Conservation (phyloP, 2,797 vertebrate species). For the Pantherophis vulpinus region DNA sequence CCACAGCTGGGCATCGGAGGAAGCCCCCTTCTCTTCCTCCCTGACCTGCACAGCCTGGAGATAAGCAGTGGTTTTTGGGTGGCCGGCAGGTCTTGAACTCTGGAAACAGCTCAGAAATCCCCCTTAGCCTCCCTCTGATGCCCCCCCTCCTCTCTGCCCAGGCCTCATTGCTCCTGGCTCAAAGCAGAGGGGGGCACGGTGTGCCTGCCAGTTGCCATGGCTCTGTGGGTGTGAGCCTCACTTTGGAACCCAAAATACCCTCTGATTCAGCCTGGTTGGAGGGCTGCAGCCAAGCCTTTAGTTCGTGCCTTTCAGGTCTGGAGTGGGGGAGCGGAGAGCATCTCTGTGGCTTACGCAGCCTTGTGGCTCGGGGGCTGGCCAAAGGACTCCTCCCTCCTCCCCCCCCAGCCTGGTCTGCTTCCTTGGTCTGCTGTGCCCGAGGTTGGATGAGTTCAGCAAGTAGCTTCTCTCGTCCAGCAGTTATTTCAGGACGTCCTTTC, state of each 20-base stretch:
- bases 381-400: neutral
- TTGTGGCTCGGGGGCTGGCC: neutral
- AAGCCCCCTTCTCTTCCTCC: neutral
- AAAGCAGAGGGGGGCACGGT: neutral
- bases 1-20: neutral
- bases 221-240: neutral
- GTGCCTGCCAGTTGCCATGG: neutral
- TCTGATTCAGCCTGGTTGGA: constrained; percentile 14
- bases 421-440: neutral
- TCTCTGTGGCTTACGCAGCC: neutral
- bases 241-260: constrained; percentile 42
- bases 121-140: neutral
- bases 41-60: neutral
- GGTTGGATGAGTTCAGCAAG: neutral
- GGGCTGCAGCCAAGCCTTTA: neutral
- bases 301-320: neutral
- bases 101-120: constrained; percentile 9
- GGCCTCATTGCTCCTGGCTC: neutral
- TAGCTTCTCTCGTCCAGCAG: neutral
- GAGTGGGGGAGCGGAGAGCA: neutral
- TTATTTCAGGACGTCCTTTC: neutral
- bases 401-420: neutral
- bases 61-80: neutral
- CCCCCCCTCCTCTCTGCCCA: neutral
- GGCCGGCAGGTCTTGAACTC: neutral